phyloP scores from a whole-genome alignment of 2,113 vertebrate genomes.

The Pelusios castaneus region DNA sequence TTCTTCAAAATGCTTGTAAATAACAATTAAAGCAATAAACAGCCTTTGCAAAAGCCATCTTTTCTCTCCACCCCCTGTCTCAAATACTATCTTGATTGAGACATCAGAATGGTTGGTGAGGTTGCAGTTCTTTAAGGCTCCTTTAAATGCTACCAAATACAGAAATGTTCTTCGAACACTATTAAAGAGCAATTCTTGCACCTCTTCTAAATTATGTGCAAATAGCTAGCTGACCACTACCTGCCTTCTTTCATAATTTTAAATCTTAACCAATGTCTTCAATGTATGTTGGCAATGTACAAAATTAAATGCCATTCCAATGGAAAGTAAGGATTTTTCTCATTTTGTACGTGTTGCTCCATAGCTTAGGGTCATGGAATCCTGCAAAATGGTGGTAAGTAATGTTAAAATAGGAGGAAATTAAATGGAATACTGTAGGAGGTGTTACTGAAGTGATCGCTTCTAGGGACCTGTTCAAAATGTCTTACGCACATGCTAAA shows the following conservation, averaged over 20 bases:
- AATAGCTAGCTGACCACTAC: background rate
- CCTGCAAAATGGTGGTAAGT: background rate
- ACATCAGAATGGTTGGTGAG: background rate
- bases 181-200: background rate
- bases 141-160: background rate
- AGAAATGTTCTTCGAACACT: background rate
- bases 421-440: background rate
- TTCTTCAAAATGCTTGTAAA: background rate
- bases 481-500: background rate
- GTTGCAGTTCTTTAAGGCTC: background rate
- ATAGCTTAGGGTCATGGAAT: background rate
- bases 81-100: background rate
- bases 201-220: rapidly evolving
- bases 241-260: background rate
- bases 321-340: background rate
- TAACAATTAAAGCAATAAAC: background rate
- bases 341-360: background rate
- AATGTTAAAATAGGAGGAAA: background rate
- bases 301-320: rapidly evolving
- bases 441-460: background rate
- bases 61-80: background rate
- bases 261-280: background rate
- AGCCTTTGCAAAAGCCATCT: background rate
- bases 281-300: background rate
- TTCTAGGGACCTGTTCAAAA: background rate